Evolutionary conservation across 2,888 invertebrate species (phyloP), one percentile per base, ranked within the genome.

Genomic region (Oligia fasciuncula): DNA sequence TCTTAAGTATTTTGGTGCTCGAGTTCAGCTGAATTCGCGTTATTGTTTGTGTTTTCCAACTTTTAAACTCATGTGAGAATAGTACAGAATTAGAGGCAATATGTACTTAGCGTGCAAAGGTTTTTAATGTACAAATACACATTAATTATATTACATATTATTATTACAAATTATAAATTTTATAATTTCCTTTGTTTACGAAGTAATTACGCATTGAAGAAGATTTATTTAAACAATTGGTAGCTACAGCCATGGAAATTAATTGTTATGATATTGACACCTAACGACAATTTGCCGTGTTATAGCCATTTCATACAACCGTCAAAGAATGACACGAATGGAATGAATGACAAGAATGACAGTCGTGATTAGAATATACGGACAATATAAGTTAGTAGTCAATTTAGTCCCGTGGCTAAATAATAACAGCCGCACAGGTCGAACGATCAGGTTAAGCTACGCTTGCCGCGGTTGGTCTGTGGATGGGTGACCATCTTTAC

Each of bases 1-100:
- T 70, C 5, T 54, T 17, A 43, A 70, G 29, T 51, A 40, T 78
- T 77, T 83, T 9, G 35, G 14, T 57, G 17, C 19, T 76, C 14
- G 8, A 65, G 40, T 69, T 76, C 23, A 29, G 40, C 13, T 65
- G n/a, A 66, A 11, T 60, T 43, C 9, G 29, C 17, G 73, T 68
- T 73, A 51, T 80, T 73, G n/a, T 66, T 72, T 49, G 35, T 65
- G 2, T n/a, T 17, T 75, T 35, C 19, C 13, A 66, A 65, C 4
- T 35, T 76, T 49, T 46, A 4, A 23, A 0, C 4, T 23, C 11
- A 73, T 23, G 1, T 73, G 23, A 17, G 13, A 76, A 43, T 46
- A 19, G 43, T 60, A 17, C 11, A 54, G 29, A 75, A 60, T 46
- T n/a, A 51, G 0, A 69, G 19, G 19, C n/a, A 68, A 29, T 13